These are phyloP conservation scores for Oncorhynchus clarkii DNA, from an alignment of 2,113 vertebrate species.

Conservation along the genomic window DNA sequence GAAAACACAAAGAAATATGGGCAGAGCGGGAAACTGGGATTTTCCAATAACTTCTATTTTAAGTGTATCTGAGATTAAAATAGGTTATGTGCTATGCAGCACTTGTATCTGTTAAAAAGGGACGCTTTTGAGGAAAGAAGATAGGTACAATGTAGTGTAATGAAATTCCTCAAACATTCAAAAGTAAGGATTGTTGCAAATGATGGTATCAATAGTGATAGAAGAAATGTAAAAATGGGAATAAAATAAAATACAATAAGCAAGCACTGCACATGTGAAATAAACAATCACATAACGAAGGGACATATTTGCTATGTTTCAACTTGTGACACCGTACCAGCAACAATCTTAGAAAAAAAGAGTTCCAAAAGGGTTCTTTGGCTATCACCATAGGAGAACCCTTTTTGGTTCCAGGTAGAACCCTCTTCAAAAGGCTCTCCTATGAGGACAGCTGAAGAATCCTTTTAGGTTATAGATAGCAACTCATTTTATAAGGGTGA, in stretches of 20 bases:
- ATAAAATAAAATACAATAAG: not conserved
- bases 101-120: not conserved
- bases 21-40: not conserved
- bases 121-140: not conserved
- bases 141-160: not conserved
- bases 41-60: not conserved
- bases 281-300: not conserved
- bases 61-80: not conserved
- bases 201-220: too few species aligned
- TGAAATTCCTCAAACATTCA: not conserved
- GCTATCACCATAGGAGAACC: too few species aligned
- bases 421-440: too few species aligned
- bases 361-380: too few species aligned
- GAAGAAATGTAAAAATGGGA: not conserved
- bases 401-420: too few species aligned
- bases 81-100: not conserved
- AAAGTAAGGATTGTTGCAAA: not conserved
- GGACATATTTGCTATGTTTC: not conserved
- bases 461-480: too few species aligned
- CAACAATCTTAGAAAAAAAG: not conserved
- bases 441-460: too few species aligned
- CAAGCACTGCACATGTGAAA: not conserved
- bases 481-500: too few species aligned
- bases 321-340: not conserved
- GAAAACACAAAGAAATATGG: not conserved